Evolutionary conservation across 2,113 vertebrate species (phyloP), one percentile per base, ranked within the genome.

Genomic region (Ranitomeya imitator): DNA sequence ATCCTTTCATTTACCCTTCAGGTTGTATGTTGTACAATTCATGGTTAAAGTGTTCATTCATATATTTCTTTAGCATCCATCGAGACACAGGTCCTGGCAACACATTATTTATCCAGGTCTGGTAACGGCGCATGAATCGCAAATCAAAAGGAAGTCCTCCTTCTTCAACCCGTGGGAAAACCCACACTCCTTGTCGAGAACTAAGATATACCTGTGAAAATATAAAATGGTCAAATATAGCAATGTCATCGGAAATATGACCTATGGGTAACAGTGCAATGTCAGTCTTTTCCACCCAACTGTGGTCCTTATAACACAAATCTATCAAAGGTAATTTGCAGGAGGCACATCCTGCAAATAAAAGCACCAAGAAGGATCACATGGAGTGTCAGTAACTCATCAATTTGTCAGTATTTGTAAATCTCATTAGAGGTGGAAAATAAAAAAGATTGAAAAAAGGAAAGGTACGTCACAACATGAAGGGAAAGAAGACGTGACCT

Each of bases 191-290:
- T n/a, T 91, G 61, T 15, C 94, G 94, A 10, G 93, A 96, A 90
- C 96, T 96, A 59, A 97, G 92, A 90, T 96, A 96, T 1, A 95
- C 94, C 96, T 97, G 90, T 6, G 23, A 59, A 57, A 15, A 63
- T 51, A 19, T 79, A 51, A 63, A 21, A 13, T 71, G 8, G 37
- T 63, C 0, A 63, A 82, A 45, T 63, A 63, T 14, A 63, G 19
- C 1, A 2, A 10, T 80, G 7, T 79, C 11, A 69, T 6, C n/a
- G 26, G 13, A 71, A 2, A 67, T 67, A 23, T 23, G 15, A 45
- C 2, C 37, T 4, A 4, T 45, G 37, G 37, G 37, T 45, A 3
- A 45, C 4, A 45, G 37, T 45, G 37, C 37, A 45, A 45, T 45
- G 45, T 9, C 23, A 3, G 55, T 89, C 10, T n/a, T 23, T n/a